Conservation (phyloP, 1,140 invertebrate genomes). For the Zaprionus camerounensis region DNA sequence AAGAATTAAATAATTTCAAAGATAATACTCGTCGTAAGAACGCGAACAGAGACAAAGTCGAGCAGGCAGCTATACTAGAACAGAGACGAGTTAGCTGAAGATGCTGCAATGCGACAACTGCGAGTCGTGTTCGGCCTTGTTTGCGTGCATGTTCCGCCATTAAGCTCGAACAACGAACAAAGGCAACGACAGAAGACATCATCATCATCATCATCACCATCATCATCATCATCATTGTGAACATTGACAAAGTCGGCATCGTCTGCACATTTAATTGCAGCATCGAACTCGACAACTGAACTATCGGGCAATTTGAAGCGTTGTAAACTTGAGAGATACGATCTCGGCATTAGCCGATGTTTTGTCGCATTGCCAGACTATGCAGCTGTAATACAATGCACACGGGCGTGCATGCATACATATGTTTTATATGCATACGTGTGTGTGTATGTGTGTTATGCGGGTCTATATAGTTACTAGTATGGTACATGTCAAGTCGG, state of each 20-base stretch:
- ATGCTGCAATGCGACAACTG: constrained; percentile 3
- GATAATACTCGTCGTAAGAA: neutral
- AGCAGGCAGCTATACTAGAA: neutral
- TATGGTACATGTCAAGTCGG: constrained; percentile 2
- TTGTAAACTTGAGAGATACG: constrained; percentile 5
- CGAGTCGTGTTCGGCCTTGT: neutral
- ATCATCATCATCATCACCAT: neutral
- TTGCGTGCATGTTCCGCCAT: constrained; percentile 5
- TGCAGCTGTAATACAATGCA: neutral
- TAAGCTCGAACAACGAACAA: neutral
- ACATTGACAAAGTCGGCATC: neutral
- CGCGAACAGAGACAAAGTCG: neutral
- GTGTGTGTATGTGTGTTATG: neutral
- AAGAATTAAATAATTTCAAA: constrained; percentile 5
- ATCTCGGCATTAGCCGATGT: constrained; percentile 3
- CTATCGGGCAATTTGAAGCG: constrained; percentile 6
- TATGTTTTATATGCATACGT: neutral
- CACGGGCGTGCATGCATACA: neutral
- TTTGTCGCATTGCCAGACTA: neutral
- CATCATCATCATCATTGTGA: neutral
- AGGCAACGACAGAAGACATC: neutral
- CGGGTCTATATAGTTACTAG: neutral
- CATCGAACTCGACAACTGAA: constrained; percentile 7
- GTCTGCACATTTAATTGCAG: constrained; percentile 8
- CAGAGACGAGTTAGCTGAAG: neutral